A percentile compares a stretch with the other conserved stretches of the same genome.
Conservation (phyloP, 2,113 vertebrate species). For the Mastomys coucha region DNA sequence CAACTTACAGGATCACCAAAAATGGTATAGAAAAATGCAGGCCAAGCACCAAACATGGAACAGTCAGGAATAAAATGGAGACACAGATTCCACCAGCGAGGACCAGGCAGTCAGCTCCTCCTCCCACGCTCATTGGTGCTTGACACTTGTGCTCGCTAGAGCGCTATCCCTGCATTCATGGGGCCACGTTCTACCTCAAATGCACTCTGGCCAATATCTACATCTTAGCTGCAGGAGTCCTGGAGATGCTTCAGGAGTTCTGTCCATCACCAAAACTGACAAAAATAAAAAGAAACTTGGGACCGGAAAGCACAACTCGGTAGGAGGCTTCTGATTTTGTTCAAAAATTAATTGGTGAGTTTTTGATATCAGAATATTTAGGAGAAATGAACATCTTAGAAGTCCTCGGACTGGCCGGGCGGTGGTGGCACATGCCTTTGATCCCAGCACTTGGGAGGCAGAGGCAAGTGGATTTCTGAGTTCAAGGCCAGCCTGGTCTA, state of each 20-base stretch:
- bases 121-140: not conserved
- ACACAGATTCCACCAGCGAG: not conserved
- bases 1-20: not conserved
- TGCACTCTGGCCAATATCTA: not conserved
- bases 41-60: not conserved
- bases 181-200: not conserved
- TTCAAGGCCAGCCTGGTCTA: too few relatives aligned
- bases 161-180: not conserved
- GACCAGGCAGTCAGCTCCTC: not conserved
- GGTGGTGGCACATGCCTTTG: too few relatives aligned
- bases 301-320: not conserved
- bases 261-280: not conserved
- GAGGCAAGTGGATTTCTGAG: too few relatives aligned
- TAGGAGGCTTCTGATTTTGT: not conserved
- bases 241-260: not conserved
- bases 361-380: not conserved
- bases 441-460: too few relatives aligned
- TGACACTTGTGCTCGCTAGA: not conserved
- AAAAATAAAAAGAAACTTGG: not conserved
- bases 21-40: not conserved
- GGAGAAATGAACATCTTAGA: not conserved
- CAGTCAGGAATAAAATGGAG: not conserved
- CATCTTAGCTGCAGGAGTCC: not conserved
- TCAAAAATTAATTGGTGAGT: not conserved
- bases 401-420: not conserved